Evolutionary conservation across 1,140 invertebrate genomes (phyloP).

Genomic region (Pomacea maculata): DNA sequence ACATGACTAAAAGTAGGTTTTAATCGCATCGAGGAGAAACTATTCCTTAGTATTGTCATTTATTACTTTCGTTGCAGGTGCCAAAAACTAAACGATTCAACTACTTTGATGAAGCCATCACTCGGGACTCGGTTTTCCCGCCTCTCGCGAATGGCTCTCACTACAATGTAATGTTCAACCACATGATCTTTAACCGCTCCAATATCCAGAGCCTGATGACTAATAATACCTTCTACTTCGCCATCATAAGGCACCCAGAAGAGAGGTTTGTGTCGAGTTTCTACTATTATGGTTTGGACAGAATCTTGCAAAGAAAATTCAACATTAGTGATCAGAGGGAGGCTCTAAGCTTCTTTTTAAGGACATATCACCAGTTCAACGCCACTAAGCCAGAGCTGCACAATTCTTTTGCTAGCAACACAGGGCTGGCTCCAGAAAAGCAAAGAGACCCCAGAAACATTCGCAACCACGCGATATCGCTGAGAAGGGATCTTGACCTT

Average conservation of each 20-base stretch:
- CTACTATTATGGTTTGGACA: slow-evolving; percentile 39
- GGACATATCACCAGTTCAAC: background rate
- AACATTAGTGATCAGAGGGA: background rate
- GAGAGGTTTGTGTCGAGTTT: slow-evolving; percentile 46
- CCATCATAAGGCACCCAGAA: slow-evolving; percentile 47
- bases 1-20: too few relatives aligned
- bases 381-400: slow-evolving; percentile 5
- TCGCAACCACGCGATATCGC: slow-evolving; percentile 16
- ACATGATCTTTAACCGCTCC: slow-evolving; percentile 41
- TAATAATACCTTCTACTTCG: slow-evolving; percentile 39
- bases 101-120: slow-evolving; percentile 26
- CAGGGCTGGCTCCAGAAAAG: slow-evolving; percentile 23
- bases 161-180: slow-evolving; percentile 44
- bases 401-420: slow-evolving; percentile 39
- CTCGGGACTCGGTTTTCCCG: slow-evolving; percentile 25
- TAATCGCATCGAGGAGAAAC: too few relatives aligned
- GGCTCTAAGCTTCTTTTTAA: background rate
- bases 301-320: slow-evolving; percentile 4
- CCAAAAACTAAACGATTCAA: background rate
- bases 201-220: slow-evolving; percentile 29
- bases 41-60: too few relatives aligned
- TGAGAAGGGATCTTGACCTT: slow-evolving; percentile 67
- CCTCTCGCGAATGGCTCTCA: slow-evolving; percentile 19
- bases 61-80: background rate
- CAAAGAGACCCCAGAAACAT: slow-evolving; percentile 22